Base-by-base conservation (phyloP, 2,113 vertebrate genomes). In the Hippocampus guttulatus region DNA sequence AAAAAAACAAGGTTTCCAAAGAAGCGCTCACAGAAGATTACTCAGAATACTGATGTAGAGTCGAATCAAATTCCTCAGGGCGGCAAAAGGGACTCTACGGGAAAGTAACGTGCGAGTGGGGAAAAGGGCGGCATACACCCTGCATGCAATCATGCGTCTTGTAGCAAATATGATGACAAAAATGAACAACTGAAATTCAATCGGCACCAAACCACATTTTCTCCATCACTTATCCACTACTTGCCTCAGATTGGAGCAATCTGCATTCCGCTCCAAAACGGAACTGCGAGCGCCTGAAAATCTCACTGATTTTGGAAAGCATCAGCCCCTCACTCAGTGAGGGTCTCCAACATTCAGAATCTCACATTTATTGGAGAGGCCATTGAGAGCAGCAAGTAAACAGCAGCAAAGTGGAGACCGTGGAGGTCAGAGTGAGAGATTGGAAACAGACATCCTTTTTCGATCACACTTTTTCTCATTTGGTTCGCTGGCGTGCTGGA, bases 31-130 rank as follows among this genome's bases (percentile, higher is more conserved):
- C 77, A 84, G 88, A 90, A 92, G 91, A 92, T 91, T 88, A 90
- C 87, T 91, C 81, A 40, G 91, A 91, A 92, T 91, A 92, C 90
- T 88, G 88, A 92, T 91, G 90, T 83, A 69, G 81, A 87, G 85
- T 88, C 77, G 85, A 88, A 87, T 86, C 79, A 84, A 90, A 90
- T 90, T 90, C 92, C 90, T 77, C 70, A 41, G 87, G 85, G 91
- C 89, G 76, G 79, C 77, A 71, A 75, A 55, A 75, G 80, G 86
- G 88, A 90, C 88, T 87, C 86, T 87, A 82, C 14, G 71, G 88
- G 89, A 85, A 85, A 91, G 84, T 82, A 88, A 91, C 89, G 90
- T 81, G 89, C 82, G 73, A 70, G 81, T 81, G 83, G 64, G 75
- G 82, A 69, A 77, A 68, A 76, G 81, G 81, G 71, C 81, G 69